A percentile compares a stretch with the other conserved stretches of the same genome.
Evolutionary conservation across 2,797 vertebrate genomes (phyloP).

Genomic region (Hephaestus fuliginosus): DNA sequence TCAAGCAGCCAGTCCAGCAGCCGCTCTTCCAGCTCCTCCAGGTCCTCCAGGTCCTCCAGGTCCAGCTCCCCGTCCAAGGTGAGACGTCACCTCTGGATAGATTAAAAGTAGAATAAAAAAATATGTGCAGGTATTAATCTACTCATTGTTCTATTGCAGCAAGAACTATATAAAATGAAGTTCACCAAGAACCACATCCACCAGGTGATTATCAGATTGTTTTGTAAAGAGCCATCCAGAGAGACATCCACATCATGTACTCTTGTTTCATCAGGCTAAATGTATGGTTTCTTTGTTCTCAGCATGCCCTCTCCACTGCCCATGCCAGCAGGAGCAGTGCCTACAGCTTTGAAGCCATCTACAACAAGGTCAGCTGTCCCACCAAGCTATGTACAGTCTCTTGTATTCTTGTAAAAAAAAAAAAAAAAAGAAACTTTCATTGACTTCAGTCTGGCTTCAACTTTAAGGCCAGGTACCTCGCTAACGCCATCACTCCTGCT

Average conservation of each 20-base stretch:
- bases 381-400: neutral
- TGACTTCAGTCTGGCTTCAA: slow-evolving; percentile 29
- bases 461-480: slow-evolving; percentile 83
- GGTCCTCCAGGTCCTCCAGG: slow-evolving; percentile 51
- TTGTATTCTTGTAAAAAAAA: neutral
- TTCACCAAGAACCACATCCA: slow-evolving; percentile 78
- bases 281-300: slow-evolving; percentile 34
- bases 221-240: neutral
- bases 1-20: slow-evolving; percentile 28
- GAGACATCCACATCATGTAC: neutral
- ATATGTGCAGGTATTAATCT: neutral
- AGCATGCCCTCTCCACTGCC: slow-evolving; percentile 67
- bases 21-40: slow-evolving; percentile 39
- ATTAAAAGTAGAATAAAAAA: neutral
- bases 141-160: slow-evolving; percentile 51
- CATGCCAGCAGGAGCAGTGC: slow-evolving; percentile 73
- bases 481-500: slow-evolving; percentile 75
- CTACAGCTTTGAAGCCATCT: slow-evolving; percentile 82
- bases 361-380: slow-evolving; percentile 73
- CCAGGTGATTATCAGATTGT: slow-evolving; percentile 62
- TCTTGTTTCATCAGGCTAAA: slow-evolving; percentile 24
- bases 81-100: slow-evolving; percentile 4
- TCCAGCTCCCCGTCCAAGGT: slow-evolving; percentile 68
- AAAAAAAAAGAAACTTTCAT: neutral
- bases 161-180: slow-evolving; percentile 44